Percentiles rank a stretch among this genome's conserved stretches.
Evolutionary conservation across 2,113 vertebrate species (phyloP).

Genomic region (Zosterops lateralis): DNA sequence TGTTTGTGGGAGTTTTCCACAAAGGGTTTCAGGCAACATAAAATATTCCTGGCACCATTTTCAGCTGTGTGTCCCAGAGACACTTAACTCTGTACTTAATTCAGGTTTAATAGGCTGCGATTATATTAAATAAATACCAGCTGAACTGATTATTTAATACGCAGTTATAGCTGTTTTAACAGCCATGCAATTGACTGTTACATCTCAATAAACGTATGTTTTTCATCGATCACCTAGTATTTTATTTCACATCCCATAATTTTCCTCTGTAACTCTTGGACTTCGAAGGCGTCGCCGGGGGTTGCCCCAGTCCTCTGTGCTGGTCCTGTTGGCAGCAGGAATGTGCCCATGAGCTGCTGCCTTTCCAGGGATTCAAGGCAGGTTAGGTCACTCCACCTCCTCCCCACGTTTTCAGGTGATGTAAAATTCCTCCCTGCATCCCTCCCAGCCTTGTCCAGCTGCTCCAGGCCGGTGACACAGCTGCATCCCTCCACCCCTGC

Average conservation of each 20-base stretch:
- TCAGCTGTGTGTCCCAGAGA: constrained; percentile 66
- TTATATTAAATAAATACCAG: constrained; percentile 79
- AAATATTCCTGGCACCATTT: constrained; percentile 68
- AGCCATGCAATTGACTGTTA: constrained; percentile 69
- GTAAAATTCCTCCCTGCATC: not conserved
- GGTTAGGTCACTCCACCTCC: not conserved
- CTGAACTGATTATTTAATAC: constrained; percentile 77
- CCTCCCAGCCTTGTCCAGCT: not conserved
- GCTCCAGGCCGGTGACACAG: not conserved
- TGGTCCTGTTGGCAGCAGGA: not conserved
- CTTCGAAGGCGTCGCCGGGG: not conserved
- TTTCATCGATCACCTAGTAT: constrained; percentile 40
- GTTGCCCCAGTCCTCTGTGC: not conserved
- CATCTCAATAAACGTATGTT: constrained; percentile 71
- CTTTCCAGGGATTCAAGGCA: not conserved
- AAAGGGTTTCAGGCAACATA: constrained; percentile 60
- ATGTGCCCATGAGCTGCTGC: not conserved
- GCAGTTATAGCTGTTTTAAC: constrained; percentile 71
- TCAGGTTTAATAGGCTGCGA: constrained; percentile 76
- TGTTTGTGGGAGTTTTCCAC: constrained; percentile 52
- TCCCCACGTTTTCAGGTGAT: not conserved
- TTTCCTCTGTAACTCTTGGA: not conserved
- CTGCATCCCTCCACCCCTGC: not conserved
- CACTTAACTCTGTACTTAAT: constrained; percentile 75
- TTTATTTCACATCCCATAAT: constrained; percentile 34